Percentiles rank a stretch among this genome's conserved stretches.
These are phyloP conservation scores for Phenganax stokvisi DNA, from an alignment of 92 coral and sea anemone species.

Conservation along the genomic window DNA sequence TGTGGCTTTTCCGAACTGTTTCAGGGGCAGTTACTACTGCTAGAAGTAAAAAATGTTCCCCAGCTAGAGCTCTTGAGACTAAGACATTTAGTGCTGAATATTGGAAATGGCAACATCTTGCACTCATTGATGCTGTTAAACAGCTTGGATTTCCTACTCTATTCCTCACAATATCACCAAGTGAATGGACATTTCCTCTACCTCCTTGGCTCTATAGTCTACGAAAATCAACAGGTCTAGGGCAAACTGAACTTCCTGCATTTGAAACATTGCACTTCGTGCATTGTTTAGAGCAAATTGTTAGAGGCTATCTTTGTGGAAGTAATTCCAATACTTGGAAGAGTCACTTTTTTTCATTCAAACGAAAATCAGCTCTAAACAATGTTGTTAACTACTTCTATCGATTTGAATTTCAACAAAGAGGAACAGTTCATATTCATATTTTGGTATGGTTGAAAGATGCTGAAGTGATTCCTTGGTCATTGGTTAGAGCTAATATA, in stretches of 20 bases:
- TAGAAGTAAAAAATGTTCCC: neutral
- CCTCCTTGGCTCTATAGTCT: neutral
- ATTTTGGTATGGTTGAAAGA: constrained; percentile 39
- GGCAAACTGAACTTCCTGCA: neutral
- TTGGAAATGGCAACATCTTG: constrained; percentile 14
- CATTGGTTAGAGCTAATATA: constrained; percentile 22
- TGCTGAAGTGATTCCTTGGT: neutral
- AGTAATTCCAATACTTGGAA: constrained; percentile 23
- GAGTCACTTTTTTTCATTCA: constrained; percentile 29
- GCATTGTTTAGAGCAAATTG: neutral
- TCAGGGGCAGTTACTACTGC: constrained; percentile 19
- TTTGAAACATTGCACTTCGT: neutral
- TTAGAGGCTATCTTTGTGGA: constrained; percentile 30
- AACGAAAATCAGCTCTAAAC: neutral
- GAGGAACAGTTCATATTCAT: constrained; percentile 42
- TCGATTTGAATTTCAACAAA: constrained; percentile 39
- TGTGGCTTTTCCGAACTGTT: constrained; percentile 9
- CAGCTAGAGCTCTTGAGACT: neutral
- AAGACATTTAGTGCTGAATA: neutral
- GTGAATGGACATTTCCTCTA: constrained; percentile 26
- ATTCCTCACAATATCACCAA: neutral
- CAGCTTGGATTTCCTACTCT: constrained; percentile 5
- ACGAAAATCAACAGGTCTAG: neutral
- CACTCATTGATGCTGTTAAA: neutral
- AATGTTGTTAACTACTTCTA: constrained; percentile 37